Conservation (phyloP, 2,113 vertebrate genomes). For the Dromaius novaehollandiae region DNA sequence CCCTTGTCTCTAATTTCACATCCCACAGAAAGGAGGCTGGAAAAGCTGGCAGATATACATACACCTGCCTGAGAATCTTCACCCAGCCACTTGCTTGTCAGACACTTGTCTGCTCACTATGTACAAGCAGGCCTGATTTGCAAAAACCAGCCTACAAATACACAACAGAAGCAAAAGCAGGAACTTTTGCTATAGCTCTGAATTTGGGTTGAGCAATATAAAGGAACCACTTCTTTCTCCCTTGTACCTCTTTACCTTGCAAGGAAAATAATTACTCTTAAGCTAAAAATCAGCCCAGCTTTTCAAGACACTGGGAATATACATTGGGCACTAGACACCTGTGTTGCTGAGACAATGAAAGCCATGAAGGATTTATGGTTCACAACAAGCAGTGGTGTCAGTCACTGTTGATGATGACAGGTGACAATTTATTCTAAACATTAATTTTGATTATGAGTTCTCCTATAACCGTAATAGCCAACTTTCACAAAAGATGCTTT, state of each 20-base stretch:
- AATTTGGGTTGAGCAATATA: neutral
- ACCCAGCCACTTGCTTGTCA: neutral
- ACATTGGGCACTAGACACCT: neutral
- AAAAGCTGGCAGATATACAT: neutral
- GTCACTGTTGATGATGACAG: neutral
- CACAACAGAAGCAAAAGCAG: neutral
- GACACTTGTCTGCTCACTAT: neutral
- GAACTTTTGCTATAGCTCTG: neutral
- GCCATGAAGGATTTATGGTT: neutral
- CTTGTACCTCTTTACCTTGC: neutral
- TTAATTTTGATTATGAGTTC: conserved; percentile 21
- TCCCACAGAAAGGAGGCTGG: neutral
- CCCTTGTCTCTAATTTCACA: neutral
- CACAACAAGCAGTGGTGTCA: neutral
- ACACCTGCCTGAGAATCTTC: neutral
- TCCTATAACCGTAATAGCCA: conserved; percentile 24
- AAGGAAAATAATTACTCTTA: neutral
- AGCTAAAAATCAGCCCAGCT: neutral
- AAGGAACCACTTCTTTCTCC: neutral
- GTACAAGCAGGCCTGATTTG: neutral
- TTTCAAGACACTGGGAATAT: neutral
- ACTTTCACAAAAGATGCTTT: conserved; percentile 32
- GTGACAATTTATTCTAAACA: conserved; percentile 22
- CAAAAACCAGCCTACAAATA: neutral
- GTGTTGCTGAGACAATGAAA: neutral